phyloP scores from a whole-genome alignment of 37 sponge, comb jelly and placozoan species.

The Haliclona indistincta region DNA sequence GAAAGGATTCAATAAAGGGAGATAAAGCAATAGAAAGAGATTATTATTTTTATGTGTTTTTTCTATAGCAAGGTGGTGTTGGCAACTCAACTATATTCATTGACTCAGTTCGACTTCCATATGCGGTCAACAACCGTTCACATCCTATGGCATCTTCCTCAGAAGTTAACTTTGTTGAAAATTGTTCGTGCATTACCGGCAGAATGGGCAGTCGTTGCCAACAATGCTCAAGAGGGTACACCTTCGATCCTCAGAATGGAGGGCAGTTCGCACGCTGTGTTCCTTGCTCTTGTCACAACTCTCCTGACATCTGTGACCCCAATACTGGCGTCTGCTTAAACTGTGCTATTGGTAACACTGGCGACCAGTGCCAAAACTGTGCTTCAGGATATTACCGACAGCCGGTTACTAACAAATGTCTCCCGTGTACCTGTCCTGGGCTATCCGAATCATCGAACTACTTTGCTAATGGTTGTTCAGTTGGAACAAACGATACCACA shows the following conservation, averaged over 20 bases:
- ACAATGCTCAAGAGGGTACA: conserved; percentile 56
- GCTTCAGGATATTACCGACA: conserved; percentile 51
- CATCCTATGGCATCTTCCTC: background rate
- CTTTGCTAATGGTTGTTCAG: conserved; percentile 25
- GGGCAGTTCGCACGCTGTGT: conserved; percentile 79
- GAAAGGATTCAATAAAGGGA: no score
- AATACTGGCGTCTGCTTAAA: conserved; percentile 57
- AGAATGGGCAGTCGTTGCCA: conserved; percentile 55
- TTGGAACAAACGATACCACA: background rate
- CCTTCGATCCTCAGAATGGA: conserved; percentile 52
- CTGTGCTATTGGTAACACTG: conserved; percentile 66
- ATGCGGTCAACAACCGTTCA: no score
- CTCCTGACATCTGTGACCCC: conserved; percentile 69
- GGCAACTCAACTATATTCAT: no score
- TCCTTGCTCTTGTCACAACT: conserved; percentile 71
- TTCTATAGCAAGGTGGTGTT: no score
- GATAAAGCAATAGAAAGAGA: no score
- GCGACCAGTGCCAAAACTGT: conserved; percentile 64
- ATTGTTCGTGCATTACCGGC: conserved; percentile 55
- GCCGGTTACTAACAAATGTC: conserved; percentile 14
- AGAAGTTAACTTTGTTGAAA: conserved; percentile 59
- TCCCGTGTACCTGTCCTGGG: conserved; percentile 33
- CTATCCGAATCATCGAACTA: conserved; percentile 1
- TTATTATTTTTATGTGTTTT: no score
- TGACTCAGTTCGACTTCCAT: no score